Conservation (phyloP, 2,888 invertebrate species). For the Monoplex corrugatus region DNA sequence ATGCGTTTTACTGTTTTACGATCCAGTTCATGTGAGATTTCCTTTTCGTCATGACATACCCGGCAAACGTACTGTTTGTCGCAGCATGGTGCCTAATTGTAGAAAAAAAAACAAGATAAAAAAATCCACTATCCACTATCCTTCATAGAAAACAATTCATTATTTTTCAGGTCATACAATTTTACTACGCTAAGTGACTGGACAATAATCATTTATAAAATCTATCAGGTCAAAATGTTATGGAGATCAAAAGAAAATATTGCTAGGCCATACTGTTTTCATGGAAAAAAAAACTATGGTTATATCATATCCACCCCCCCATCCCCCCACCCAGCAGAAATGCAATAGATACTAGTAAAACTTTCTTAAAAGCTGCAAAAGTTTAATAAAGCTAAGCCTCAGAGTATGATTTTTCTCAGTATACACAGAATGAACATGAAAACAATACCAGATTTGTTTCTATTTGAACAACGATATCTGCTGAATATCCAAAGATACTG, state of each 20-base stretch:
- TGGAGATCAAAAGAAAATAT: background rate
- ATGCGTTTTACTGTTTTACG: conserved; percentile 91
- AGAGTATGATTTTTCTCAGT: too few species aligned
- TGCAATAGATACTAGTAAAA: too few species aligned
- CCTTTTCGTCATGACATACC: conserved; percentile 92
- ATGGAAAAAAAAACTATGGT: too few species aligned
- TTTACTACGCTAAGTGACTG: background rate
- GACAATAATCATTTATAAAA: background rate
- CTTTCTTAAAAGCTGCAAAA: too few species aligned
- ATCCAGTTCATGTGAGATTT: conserved; percentile 87
- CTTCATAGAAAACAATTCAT: background rate
- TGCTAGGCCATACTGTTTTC: background rate
- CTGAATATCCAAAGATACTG: too few species aligned
- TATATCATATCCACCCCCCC: too few species aligned
- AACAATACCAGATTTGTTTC: too few species aligned
- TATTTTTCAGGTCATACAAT: background rate
- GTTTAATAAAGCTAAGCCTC: too few species aligned
- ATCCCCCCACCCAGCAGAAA: too few species aligned
- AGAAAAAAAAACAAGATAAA: conserved; percentile 22
- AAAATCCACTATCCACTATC: too few species aligned
- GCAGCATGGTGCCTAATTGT: conserved; percentile 92
- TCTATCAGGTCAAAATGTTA: background rate
- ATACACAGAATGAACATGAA: too few species aligned
- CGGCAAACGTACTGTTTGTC: conserved; percentile 93
- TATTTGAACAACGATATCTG: too few species aligned